Evolutionary conservation across 2,113 vertebrate genomes (phyloP), one percentile per base, ranked within the genome.

Genomic region (Chauna torquata): DNA sequence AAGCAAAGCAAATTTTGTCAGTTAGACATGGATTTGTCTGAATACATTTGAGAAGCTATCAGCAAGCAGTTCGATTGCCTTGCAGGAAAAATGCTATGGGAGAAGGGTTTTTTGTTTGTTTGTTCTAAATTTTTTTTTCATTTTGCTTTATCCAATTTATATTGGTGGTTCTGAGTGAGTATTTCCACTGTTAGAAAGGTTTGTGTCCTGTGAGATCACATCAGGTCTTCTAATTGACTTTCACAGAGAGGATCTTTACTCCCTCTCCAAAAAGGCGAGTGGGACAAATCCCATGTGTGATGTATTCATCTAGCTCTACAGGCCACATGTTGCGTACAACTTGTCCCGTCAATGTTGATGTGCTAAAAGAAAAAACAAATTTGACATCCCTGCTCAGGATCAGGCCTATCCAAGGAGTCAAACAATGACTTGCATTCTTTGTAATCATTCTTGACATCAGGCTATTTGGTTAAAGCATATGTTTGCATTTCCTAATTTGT

Each of bases 401-500:
- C 68, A 50, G 72, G 55, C 65, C 83, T 81, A 91, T 55, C 42
- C 50, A 54, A 87, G 81, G 42, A 94, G 50, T 74, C 64, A 62
- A 84, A 84, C 77, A 89, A 78, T 59, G 25, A 72, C 55, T 91
- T 64, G 34, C 47, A 18, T 92, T 95, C 86, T 84, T 89, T 59
- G 55, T 86, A 91, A 91, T 91, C 82, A 75, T 34, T 55, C 69
- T 91, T 82, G 89, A 92, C 69, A 92, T 61, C n/a, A 50, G 86
- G 50, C 80, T 84, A 45, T 83, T 96, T 89, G 77, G n/a, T 88
- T 84, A 78, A 91, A 92, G 55, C 90, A 90, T 90, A 80, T 88
- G 88, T 94, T 97, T 93, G 71, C 79, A 65, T 95, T 96, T 97
- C 71, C 86, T 93, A 88, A 95, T 96, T 95, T 80, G 92, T 86